phyloP scores from a whole-genome alignment of 2,888 invertebrate genomes.

The Stenoptilia bipunctidactyla region DNA sequence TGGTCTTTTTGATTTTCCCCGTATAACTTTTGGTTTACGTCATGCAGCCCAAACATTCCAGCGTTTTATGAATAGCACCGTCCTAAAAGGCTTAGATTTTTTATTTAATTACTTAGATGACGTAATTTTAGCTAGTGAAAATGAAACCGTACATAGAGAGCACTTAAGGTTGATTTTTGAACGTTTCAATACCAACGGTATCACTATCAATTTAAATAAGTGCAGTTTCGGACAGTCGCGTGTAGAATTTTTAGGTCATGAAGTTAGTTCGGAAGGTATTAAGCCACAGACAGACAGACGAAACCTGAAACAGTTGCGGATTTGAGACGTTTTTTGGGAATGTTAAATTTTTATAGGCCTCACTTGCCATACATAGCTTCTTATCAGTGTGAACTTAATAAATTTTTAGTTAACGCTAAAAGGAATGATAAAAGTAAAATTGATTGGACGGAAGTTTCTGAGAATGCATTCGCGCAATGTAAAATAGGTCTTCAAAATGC shows the following conservation, averaged over 20 bases:
- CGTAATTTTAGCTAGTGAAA: conserved; percentile 19
- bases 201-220: conserved; percentile 8
- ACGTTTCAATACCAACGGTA: conserved; percentile 1
- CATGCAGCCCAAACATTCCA: conserved; percentile 21
- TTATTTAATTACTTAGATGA: conserved; percentile 24
- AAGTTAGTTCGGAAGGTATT: conserved; percentile 4
- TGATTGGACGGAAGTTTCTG: conserved; percentile 12
- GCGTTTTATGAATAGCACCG: conserved; percentile 16
- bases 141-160: conserved; percentile 8
- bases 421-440: conserved; percentile 14
- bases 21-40: neutral
- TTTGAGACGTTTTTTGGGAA: conserved; percentile 13
- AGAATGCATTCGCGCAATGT: conserved; percentile 12
- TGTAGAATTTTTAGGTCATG: conserved; percentile 7
- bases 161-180: conserved; percentile 4
- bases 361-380: conserved; percentile 25
- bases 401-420: conserved; percentile 9
- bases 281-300: conserved; percentile 3
- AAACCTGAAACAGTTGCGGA: conserved; percentile 10
- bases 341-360: conserved; percentile 19
- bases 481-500: conserved; percentile 11
- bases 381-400: conserved; percentile 6
- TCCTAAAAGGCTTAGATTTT: conserved; percentile 17
- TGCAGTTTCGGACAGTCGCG: conserved; percentile 5
- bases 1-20: neutral